Conservation (phyloP, 2,888 invertebrate genomes). For the Argyresthia albistria region DNA sequence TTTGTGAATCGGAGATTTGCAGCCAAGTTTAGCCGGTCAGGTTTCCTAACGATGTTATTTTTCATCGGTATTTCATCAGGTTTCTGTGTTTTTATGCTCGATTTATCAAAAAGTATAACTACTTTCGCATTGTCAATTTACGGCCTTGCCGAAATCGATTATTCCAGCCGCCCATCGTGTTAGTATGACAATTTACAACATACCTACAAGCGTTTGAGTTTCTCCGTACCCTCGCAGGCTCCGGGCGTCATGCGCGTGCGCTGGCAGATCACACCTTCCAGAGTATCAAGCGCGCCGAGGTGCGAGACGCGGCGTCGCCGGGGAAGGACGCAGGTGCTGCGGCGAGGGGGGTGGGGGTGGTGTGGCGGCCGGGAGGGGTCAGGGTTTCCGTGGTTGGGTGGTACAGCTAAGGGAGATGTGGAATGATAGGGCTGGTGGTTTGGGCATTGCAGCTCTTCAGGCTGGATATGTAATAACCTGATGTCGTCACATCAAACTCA, state of each 20-base stretch:
- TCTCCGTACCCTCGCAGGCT: slow-evolving; percentile 24
- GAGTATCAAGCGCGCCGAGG: slow-evolving; percentile 84
- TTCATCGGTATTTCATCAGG: too few relatives aligned
- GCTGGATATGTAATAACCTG: not conserved
- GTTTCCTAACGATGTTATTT: too few relatives aligned
- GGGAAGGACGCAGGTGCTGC: slow-evolving; percentile 71
- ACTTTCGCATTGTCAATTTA: too few relatives aligned
- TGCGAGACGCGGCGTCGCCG: slow-evolving; percentile 83
- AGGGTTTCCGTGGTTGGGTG: too few relatives aligned
- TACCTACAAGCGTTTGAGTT: slow-evolving; percentile 22
- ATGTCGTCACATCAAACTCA: not conserved
- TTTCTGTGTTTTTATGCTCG: too few relatives aligned
- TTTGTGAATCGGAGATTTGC: too few relatives aligned
- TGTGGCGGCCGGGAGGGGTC: not conserved
- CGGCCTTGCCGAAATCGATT: not conserved
- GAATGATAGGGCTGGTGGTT: too few relatives aligned
- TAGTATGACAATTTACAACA: slow-evolving; percentile 10
- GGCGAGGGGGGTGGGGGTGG: slow-evolving; percentile 29
- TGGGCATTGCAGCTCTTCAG: not conserved
- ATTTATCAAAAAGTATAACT: too few relatives aligned
- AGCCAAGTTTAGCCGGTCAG: too few relatives aligned
- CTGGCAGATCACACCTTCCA: slow-evolving; percentile 84
- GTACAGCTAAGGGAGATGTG: too few relatives aligned
- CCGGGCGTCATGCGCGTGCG: slow-evolving; percentile 77
- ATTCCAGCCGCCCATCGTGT: not conserved